Percentiles rank a stretch among this genome's conserved stretches.
These are phyloP conservation scores for Smutsia temminckii DNA, from an alignment of 2,797 vertebrate species.

Conservation along the genomic window DNA sequence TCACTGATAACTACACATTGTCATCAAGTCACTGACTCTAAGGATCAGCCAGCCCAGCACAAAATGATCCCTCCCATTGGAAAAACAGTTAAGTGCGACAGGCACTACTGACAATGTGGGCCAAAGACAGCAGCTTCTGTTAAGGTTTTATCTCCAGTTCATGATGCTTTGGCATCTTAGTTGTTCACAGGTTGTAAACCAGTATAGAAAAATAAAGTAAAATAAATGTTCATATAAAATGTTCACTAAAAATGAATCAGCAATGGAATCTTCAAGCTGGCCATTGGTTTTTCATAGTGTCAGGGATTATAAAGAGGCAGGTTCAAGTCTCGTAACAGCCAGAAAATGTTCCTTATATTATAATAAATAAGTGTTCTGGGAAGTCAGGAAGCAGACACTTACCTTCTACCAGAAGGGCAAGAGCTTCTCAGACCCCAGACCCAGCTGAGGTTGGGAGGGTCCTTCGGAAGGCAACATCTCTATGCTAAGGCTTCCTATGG, in stretches of 20 bases:
- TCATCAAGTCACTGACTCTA: not conserved
- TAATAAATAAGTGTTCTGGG: slow-evolving; percentile 65
- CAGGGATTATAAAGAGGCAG: not conserved
- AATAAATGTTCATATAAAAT: not conserved
- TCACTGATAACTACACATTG: not conserved
- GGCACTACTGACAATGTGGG: not conserved
- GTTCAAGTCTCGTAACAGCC: slow-evolving; percentile 45
- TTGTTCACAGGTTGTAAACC: not conserved
- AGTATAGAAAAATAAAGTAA: not conserved
- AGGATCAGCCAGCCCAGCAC: not conserved
- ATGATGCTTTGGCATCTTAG: not conserved
- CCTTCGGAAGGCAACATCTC: not conserved
- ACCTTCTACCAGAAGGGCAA: slow-evolving; percentile 43
- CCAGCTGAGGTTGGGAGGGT: not conserved
- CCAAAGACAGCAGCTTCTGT: not conserved
- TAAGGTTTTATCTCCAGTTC: not conserved
- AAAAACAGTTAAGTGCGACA: not conserved
- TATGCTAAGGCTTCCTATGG: not conserved
- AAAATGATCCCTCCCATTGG: not conserved
- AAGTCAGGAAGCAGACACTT: slow-evolving; percentile 62
- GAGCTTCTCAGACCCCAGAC: slow-evolving; percentile 45
- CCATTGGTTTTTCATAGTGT: not conserved
- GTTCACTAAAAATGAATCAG: slow-evolving; percentile 3
- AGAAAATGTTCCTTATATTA: slow-evolving; percentile 21
- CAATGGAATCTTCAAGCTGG: not conserved